Percentiles rank a stretch among this genome's conserved stretches.
Conservation (phyloP, 2,113 vertebrate species). For the Cynopterus brachyotis region DNA sequence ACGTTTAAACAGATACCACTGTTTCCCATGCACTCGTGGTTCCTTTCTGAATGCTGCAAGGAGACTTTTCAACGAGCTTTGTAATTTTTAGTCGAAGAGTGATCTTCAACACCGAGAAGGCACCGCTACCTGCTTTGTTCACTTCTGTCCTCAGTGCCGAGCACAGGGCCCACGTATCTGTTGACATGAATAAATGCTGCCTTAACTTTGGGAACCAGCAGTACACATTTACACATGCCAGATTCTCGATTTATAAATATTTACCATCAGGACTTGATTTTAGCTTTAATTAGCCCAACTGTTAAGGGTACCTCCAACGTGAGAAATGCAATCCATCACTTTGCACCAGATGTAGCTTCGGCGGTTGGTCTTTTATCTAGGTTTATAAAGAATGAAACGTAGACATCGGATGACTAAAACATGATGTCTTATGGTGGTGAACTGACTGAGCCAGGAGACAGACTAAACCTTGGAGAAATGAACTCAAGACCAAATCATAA, state of each 20-base stretch:
- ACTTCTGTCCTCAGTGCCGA: neutral
- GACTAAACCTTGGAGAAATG: conserved; percentile 11
- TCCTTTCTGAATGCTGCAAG: neutral
- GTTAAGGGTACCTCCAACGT: conserved; percentile 86
- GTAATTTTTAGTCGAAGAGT: neutral
- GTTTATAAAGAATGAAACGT: conserved; percentile 65
- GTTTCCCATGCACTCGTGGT: neutral
- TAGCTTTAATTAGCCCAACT: conserved; percentile 87
- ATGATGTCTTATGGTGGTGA: conserved; percentile 32
- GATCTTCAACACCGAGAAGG: neutral
- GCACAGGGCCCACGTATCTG: neutral
- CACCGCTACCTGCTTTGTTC: fast-evolving
- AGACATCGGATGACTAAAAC: conserved; percentile 34
- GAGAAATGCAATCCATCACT: conserved; percentile 82
- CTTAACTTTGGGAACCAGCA: conserved; percentile 63
- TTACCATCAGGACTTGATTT: conserved; percentile 85
- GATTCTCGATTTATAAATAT: conserved; percentile 86
- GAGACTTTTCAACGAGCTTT: neutral
- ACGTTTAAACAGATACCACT: neutral
- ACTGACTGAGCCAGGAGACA: conserved; percentile 26
- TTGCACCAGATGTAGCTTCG: conserved; percentile 81
- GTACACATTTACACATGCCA: conserved; percentile 76
- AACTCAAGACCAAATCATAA: neutral
- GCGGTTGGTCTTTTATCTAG: conserved; percentile 78
- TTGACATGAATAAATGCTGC: neutral